Conservation (phyloP, 2,113 vertebrate genomes). For the Bos taurus region ARS-UCD2.0 NC_037339.1:10308501-10309000, state of each 20-base stretch:
- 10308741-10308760: not conserved
- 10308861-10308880: not conserved
- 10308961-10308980: not conserved
- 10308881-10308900: not conserved
- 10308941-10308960: not conserved
- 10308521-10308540: not conserved
- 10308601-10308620: not conserved
- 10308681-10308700: not conserved
- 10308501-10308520: not conserved
- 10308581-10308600: not conserved
- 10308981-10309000: not conserved
- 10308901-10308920: not conserved
- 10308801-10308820: not conserved
- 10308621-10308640: not conserved
- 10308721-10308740: not conserved
- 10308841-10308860: not conserved
- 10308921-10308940: not conserved
- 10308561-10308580: not conserved
- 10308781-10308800: not conserved
- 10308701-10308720: fast-evolving
- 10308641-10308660: not conserved
- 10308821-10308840: not conserved
- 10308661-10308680: not conserved
- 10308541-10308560: not conserved
- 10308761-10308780: not conserved